Evolutionary conservation across 2,113 vertebrate genomes (phyloP).

Genomic region (Tachycineta bicolor): DNA sequence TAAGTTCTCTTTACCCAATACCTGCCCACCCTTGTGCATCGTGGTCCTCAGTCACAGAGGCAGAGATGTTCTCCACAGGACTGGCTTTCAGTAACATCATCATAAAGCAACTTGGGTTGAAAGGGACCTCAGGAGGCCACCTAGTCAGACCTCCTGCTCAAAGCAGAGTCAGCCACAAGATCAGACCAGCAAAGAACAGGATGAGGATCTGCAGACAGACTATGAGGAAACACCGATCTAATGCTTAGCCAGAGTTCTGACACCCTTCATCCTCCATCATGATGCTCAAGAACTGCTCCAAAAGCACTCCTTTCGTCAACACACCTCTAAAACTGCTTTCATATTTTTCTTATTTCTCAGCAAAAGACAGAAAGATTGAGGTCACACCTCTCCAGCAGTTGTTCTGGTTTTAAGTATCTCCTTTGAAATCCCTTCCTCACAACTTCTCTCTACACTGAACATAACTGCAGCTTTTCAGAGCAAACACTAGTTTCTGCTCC

Average conservation of each 20-base stretch:
- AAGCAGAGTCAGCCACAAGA: neutral
- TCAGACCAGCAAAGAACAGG: neutral
- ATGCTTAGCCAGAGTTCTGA: neutral
- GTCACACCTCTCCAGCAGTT: neutral
- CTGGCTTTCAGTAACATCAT: neutral
- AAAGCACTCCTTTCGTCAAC: neutral
- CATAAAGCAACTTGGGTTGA: neutral
- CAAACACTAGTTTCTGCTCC: neutral
- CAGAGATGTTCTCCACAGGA: rapidly evolving
- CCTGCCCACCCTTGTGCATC: neutral
- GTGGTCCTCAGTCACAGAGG: neutral
- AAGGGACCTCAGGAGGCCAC: neutral
- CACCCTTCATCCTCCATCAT: neutral
- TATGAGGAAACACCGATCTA: neutral
- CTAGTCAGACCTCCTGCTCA: neutral
- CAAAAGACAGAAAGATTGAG: neutral
- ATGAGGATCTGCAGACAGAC: neutral
- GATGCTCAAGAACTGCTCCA: neutral
- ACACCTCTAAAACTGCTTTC: neutral
- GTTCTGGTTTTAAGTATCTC: neutral
- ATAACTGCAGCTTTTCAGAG: rapidly evolving
- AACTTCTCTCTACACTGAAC: neutral
- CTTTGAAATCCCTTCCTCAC: neutral
- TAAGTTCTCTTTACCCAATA: neutral
- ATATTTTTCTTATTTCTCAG: neutral